phyloP scores from a whole-genome alignment of 2,888 invertebrate genomes.

The Caenorhabditis zanzibari region DNA sequence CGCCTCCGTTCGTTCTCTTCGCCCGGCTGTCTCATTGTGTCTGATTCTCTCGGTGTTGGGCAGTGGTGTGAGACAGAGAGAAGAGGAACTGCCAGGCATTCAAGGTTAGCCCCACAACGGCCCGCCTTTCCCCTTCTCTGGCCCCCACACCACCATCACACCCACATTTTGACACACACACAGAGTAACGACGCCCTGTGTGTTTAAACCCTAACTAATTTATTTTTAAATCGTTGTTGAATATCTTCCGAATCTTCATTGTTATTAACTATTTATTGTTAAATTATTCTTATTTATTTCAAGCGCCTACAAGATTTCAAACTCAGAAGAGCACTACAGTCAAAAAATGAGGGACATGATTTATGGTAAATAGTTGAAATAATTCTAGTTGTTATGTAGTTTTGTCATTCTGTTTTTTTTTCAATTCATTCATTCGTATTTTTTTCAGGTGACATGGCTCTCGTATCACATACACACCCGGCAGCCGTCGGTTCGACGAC shows the following conservation, averaged over 20 bases:
- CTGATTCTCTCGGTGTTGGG: slow-evolving; percentile 52
- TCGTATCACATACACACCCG: slow-evolving; percentile 71
- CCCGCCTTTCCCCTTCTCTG: slow-evolving; percentile 24
- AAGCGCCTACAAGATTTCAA: slow-evolving; percentile 27
- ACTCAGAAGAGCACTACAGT: slow-evolving; percentile 5
- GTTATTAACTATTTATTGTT: neutral
- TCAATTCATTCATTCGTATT: neutral
- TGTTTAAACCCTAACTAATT: slow-evolving; percentile 30
- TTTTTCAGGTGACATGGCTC: slow-evolving; percentile 73
- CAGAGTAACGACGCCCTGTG: slow-evolving; percentile 5
- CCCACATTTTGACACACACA: slow-evolving; percentile 24
- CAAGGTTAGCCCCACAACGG: slow-evolving; percentile 57
- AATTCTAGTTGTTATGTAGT: neutral
- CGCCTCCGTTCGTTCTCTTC: neutral
- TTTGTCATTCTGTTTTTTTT: slow-evolving; percentile 6
- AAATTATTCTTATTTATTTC: neutral
- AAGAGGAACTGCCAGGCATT: slow-evolving; percentile 65
- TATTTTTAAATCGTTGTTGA: slow-evolving; percentile 23
- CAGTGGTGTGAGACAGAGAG: slow-evolving; percentile 27
- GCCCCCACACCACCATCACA: slow-evolving; percentile 33
- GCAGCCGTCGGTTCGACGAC: slow-evolving; percentile 70
- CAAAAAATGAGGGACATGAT: slow-evolving; percentile 60
- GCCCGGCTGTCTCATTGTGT: slow-evolving; percentile 29
- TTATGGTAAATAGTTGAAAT: slow-evolving; percentile 44
- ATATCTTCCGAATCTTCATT: neutral